Percentiles rank a stretch among this genome's conserved stretches.
Conservation (phyloP, 2,113 vertebrate species). For the Ctenodactylus gundi region DNA sequence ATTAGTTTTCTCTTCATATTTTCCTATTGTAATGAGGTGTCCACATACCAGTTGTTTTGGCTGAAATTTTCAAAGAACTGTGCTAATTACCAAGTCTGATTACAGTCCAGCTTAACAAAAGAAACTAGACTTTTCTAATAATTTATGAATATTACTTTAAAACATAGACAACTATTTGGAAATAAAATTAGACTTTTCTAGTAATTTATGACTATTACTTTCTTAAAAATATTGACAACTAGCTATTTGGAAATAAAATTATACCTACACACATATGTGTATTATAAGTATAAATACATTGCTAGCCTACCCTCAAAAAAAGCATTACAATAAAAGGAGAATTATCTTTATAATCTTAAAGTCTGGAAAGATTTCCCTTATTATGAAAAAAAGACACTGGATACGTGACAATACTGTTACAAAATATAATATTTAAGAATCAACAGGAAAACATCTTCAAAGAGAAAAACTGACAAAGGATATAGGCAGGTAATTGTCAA, state of each 20-base stretch:
- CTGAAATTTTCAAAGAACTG: conserved; percentile 40
- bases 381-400: background rate
- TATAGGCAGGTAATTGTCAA: background rate
- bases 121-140: conserved; percentile 17
- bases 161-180: background rate
- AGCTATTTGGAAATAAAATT: conserved; percentile 11
- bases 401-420: background rate
- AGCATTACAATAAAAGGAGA: background rate
- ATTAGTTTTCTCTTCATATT: conserved; percentile 7
- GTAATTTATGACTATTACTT: conserved; percentile 13
- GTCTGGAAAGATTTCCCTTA: background rate
- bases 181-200: conserved; percentile 29
- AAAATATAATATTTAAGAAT: background rate
- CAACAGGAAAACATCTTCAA: background rate
- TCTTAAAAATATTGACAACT: background rate
- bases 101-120: background rate
- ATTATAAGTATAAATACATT: background rate
- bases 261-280: background rate
- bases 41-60: background rate
- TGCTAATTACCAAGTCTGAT: background rate
- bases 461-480: background rate
- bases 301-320: background rate
- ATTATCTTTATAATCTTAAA: background rate
- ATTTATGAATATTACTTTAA: conserved; percentile 28
- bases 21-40: background rate